phyloP scores from a whole-genome alignment of 2,888 invertebrate species.

The Scaptomyza tumidula region DNA sequence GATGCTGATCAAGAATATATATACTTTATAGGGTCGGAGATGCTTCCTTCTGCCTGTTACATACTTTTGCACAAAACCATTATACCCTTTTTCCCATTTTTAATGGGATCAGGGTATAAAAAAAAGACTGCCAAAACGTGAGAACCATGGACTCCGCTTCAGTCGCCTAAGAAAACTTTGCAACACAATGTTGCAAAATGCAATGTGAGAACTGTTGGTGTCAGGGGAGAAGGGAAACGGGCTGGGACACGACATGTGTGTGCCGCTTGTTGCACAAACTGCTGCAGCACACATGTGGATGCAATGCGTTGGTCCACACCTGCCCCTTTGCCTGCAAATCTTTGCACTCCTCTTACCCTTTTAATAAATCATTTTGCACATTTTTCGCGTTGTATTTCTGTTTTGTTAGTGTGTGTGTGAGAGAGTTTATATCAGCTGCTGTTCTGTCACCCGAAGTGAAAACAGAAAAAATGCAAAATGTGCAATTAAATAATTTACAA shows the following conservation, averaged over 20 bases:
- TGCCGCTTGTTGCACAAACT: slow-evolving; percentile 51
- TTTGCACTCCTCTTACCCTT: slow-evolving; percentile 19
- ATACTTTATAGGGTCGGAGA: no score
- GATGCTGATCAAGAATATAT: no score
- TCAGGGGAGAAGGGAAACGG: no score
- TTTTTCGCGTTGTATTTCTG: slow-evolving; percentile 58
- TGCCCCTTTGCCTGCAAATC: slow-evolving; percentile 17
- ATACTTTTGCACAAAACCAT: no score
- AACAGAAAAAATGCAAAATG: slow-evolving; percentile 56
- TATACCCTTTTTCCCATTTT: no score
- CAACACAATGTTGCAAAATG: slow-evolving; percentile 72
- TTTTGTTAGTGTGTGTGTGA: not conserved
- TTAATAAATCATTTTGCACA: slow-evolving; percentile 69
- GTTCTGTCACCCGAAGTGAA: slow-evolving; percentile 61
- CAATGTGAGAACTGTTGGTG: slow-evolving; percentile 52
- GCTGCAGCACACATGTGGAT: slow-evolving; percentile 60
- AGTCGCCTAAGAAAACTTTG: slow-evolving; percentile 60
- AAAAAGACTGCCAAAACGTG: slow-evolving; percentile 58
- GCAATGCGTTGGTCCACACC: slow-evolving; percentile 52
- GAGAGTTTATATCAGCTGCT: slow-evolving; percentile 18
- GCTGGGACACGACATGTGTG: slow-evolving; percentile 39
- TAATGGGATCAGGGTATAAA: slow-evolving; percentile 5
- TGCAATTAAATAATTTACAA: slow-evolving; percentile 73
- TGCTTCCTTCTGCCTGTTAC: no score
- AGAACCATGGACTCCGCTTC: slow-evolving; percentile 66